These are phyloP conservation scores for Papilio polyxenes DNA, from an alignment of 1,140 invertebrate species.

Conservation along the genomic window DNA sequence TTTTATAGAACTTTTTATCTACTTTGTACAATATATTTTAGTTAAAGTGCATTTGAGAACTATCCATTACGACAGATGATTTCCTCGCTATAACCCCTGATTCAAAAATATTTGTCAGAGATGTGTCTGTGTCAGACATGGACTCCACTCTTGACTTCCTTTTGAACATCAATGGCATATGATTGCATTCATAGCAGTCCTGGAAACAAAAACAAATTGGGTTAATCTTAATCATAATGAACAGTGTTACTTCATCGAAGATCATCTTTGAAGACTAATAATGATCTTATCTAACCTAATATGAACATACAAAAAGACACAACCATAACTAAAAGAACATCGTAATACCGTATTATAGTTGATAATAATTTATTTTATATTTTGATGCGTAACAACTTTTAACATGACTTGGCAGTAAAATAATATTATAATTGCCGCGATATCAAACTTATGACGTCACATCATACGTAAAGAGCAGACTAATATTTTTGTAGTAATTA, in stretches of 20 bases:
- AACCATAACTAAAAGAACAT: background rate
- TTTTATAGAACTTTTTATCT: background rate
- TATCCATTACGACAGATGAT: conserved; percentile 31
- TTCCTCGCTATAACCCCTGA: conserved; percentile 16
- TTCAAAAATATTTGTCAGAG: conserved; percentile 42
- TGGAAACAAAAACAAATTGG: conserved; percentile 35
- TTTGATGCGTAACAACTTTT: no score
- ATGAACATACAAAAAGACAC: background rate
- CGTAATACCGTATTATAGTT: background rate
- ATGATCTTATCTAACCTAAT: no score
- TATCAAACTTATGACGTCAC: no score
- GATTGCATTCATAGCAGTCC: conserved; percentile 45
- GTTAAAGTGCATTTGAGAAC: conserved; percentile 28
- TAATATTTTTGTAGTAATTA: no score
- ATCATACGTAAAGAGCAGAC: no score
- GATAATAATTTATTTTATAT: background rate
- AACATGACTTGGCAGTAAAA: no score
- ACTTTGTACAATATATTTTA: conserved; percentile 16
- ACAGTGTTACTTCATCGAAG: background rate
- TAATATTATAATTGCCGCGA: no score
- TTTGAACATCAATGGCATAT: conserved; percentile 39
- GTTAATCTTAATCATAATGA: background rate
- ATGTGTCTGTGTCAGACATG: conserved; percentile 11
- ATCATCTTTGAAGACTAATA: no score
- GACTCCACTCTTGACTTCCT: conserved; percentile 23